A percentile compares a stretch with the other conserved stretches of the same genome.
These are phyloP conservation scores for Plusia festucae DNA, from an alignment of 2,888 invertebrate species.

Conservation along the genomic window DNA sequence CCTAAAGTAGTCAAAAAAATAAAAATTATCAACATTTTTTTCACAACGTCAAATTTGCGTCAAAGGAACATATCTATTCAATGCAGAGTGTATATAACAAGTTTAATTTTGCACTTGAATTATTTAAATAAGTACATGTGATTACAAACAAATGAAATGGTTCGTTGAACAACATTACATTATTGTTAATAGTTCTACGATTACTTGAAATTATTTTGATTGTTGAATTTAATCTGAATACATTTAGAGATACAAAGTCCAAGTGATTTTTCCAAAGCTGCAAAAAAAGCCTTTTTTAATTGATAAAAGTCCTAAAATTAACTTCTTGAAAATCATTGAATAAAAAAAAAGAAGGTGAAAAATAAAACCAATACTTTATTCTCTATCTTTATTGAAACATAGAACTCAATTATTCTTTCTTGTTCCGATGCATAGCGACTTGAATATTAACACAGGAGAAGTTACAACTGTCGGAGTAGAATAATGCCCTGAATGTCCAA, in stretches of 20 bases:
- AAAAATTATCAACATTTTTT: neutral
- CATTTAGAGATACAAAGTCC: neutral
- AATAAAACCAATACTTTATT: too few relatives aligned
- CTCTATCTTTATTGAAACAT: too few relatives aligned
- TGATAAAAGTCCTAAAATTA: too few relatives aligned
- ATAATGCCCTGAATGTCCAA: slow-evolving; percentile 53
- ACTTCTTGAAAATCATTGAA: too few relatives aligned
- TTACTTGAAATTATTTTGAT: neutral
- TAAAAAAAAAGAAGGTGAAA: too few relatives aligned
- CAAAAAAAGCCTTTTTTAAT: too few relatives aligned
- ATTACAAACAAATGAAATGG: neutral
- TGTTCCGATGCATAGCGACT: too few relatives aligned
- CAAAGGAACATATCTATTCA: neutral
- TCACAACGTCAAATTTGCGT: neutral
- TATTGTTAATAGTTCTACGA: slow-evolving; percentile 1
- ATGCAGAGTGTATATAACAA: neutral
- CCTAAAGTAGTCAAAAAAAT: neutral
- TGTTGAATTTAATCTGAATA: neutral
- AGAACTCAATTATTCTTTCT: too few relatives aligned
- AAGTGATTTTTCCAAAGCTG: neutral
- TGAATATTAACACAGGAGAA: slow-evolving; percentile 41
- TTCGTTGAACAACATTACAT: slow-evolving; percentile 2
- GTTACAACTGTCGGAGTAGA: slow-evolving; percentile 61
- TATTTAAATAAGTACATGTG: neutral
- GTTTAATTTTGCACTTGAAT: neutral